Percentiles rank a stretch among this genome's conserved stretches.
Evolutionary conservation across 2,888 invertebrate species (phyloP).

Genomic region (Chymomyza fuscimana): DNA sequence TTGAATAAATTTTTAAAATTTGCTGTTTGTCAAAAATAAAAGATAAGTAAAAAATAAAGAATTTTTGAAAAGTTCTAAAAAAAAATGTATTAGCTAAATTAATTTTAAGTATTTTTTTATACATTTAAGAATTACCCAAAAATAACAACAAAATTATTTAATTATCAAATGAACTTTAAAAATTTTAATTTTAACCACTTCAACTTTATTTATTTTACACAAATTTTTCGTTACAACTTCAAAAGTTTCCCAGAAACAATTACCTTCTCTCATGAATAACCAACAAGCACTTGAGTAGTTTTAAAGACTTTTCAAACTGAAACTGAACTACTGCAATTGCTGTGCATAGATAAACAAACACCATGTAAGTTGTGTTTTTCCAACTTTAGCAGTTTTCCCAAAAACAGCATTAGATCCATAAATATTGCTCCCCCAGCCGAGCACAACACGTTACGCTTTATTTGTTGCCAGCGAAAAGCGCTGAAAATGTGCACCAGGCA

Average conservation of each 20-base stretch:
- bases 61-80: too few species aligned
- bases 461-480: conserved; percentile 23
- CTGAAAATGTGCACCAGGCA: conserved; percentile 64
- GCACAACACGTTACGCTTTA: conserved; percentile 19
- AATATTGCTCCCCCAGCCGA: not conserved
- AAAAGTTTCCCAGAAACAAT: not conserved
- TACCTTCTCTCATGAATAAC: not conserved
- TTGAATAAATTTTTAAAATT: too few species aligned
- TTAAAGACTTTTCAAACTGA: not conserved
- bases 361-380: not conserved
- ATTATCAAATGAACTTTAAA: too few species aligned
- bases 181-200: too few species aligned
- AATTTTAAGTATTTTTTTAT: too few species aligned
- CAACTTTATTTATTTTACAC: too few species aligned
- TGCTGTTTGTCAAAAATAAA: too few species aligned
- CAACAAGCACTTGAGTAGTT: not conserved
- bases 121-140: too few species aligned
- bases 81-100: too few species aligned
- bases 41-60: too few species aligned
- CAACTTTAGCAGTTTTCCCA: conserved; percentile 3
- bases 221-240: not conserved
- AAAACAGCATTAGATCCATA: conserved; percentile 1
- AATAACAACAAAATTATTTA: too few species aligned
- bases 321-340: not conserved
- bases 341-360: not conserved